phyloP scores from a whole-genome alignment of 2,113 vertebrate genomes.

The Nothocercus nigrocapillus region DNA sequence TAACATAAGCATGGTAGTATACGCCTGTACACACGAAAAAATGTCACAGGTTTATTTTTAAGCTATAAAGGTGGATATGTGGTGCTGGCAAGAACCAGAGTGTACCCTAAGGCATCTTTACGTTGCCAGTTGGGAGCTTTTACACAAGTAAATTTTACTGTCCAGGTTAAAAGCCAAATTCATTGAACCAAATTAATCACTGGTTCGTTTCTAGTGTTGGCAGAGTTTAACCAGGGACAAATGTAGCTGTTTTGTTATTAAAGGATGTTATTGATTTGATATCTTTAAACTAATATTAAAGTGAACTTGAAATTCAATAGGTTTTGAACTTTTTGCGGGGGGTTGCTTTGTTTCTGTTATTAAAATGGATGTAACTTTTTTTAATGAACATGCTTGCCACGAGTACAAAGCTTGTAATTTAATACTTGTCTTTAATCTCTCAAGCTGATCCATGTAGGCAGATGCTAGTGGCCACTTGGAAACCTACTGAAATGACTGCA shows the following conservation, averaged over 20 bases:
- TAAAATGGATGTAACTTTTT: not conserved
- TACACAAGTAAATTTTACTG: constrained; percentile 61
- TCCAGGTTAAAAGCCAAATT: constrained; percentile 63
- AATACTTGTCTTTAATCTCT: not conserved
- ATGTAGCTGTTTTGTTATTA: constrained; percentile 27
- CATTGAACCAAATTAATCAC: constrained; percentile 52
- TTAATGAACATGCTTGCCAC: not conserved
- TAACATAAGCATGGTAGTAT: not conserved
- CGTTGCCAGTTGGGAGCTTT: constrained; percentile 25
- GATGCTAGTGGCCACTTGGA: not conserved
- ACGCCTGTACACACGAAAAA: not conserved
- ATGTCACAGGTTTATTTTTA: constrained; percentile 37
- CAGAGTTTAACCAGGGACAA: constrained; percentile 54
- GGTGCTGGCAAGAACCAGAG: constrained; percentile 14
- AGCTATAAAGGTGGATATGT: constrained; percentile 17
- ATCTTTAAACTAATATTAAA: not conserved
- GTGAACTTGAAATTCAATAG: not conserved
- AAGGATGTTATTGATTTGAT: constrained; percentile 14
- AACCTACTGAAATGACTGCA: not conserved
- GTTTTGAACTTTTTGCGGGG: constrained; percentile 16
- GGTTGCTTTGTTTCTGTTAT: not conserved
- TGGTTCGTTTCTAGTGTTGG: constrained; percentile 55
- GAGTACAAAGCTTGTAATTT: not conserved
- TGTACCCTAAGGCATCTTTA: constrained; percentile 37
- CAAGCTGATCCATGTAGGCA: not conserved